Conservation (phyloP, 2,888 invertebrate species). For the Dioctria rufipes region DNA sequence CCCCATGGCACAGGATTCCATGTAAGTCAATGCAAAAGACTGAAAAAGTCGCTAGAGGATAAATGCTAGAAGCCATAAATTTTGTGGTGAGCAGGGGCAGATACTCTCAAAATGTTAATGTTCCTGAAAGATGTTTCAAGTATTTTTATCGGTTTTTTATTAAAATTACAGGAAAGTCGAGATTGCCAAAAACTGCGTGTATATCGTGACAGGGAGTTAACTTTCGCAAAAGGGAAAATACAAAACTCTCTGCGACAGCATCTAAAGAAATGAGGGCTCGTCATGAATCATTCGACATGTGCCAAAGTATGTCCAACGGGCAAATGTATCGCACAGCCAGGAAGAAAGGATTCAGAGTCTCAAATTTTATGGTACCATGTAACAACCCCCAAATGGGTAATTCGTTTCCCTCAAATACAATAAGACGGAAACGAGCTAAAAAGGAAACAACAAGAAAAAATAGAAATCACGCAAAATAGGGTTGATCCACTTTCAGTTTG, state of each 20-base stretch:
- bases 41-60: constrained; percentile 30
- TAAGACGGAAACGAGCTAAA: constrained; percentile 38
- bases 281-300: constrained; percentile 53
- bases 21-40: constrained; percentile 1
- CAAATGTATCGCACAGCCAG: constrained; percentile 1
- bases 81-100: constrained; percentile 45
- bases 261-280: constrained; percentile 8
- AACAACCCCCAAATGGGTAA: constrained; percentile 72
- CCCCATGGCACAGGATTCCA: constrained; percentile 24
- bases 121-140: constrained; percentile 59
- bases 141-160: constrained; percentile 59
- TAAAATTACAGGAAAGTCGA: constrained; percentile 56
- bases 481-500: constrained; percentile 37
- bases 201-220: constrained; percentile 9
- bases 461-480: constrained; percentile 65
- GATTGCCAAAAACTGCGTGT: constrained; percentile 20
- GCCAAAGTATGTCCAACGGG: constrained; percentile 42
- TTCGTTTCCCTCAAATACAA: constrained; percentile 70
- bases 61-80: constrained; percentile 43
- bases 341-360: constrained; percentile 48
- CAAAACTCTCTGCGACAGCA: constrained; percentile 29
- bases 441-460: constrained; percentile 30
- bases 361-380: constrained; percentile 58
- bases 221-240: background rate
- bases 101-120: constrained; percentile 57